These are phyloP conservation scores for Leistus spinibarbis DNA, from an alignment of 2,888 invertebrate species.

Conservation along the genomic window DNA sequence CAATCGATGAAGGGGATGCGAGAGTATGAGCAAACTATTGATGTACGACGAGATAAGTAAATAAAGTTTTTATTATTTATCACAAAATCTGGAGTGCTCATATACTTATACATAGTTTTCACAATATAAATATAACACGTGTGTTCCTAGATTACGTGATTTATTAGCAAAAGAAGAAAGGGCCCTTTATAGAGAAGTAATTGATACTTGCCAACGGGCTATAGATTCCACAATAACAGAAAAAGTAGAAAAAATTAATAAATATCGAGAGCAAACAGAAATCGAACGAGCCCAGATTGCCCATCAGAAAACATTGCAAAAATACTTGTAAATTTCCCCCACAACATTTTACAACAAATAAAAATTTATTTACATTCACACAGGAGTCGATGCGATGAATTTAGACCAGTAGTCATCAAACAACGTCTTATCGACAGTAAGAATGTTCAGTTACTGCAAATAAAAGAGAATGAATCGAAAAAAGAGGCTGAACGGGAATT, in stretches of 20 bases:
- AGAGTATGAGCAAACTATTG: slow-evolving; percentile 50
- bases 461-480: slow-evolving; percentile 63
- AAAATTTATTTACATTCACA: not conserved
- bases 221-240: slow-evolving; percentile 60
- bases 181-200: slow-evolving; percentile 60
- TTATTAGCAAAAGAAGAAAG: slow-evolving; percentile 62
- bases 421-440: slow-evolving; percentile 61
- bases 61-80: too few relatives aligned
- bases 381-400: slow-evolving; percentile 56
- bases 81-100: too few relatives aligned
- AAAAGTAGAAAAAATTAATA: slow-evolving; percentile 58
- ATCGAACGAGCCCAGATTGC: slow-evolving; percentile 61
- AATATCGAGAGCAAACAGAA: slow-evolving; percentile 59
- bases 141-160: slow-evolving; percentile 57
- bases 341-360: not conserved
- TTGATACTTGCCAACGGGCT: slow-evolving; percentile 61
- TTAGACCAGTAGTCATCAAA: slow-evolving; percentile 58
- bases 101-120: too few relatives aligned
- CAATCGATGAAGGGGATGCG: slow-evolving; percentile 49
- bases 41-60: slow-evolving; percentile 39
- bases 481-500: slow-evolving; percentile 62
- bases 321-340: slow-evolving; percentile 49
- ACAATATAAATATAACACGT: too few relatives aligned
- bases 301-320: slow-evolving; percentile 55
- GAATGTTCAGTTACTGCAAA: slow-evolving; percentile 65